Base-by-base conservation (phyloP, 30 jellyfish, hydroid and myxozoan species). In the Catostylus mosaicus region DNA sequence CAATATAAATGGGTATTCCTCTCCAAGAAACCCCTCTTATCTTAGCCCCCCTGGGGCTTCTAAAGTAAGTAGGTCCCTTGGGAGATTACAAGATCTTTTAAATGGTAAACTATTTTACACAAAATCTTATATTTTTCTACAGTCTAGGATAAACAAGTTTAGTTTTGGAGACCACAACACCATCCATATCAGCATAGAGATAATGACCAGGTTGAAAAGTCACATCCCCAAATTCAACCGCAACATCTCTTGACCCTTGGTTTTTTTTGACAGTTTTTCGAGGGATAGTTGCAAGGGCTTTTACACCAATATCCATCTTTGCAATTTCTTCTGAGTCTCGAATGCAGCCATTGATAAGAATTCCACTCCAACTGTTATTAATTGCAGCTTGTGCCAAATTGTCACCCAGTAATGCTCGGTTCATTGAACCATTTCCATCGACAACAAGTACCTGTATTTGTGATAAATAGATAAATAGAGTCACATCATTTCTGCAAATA, bases 291-390 rank as follows among this genome's bases (percentile, higher is more conserved):
- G 75, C 96, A 31, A 86, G 77, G 0, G 96, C 96, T 77, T 86
- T 86, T 4, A 86, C 87, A 31, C 90, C 96, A 48, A 86, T 46
- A 35, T 76, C 68, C 96, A 86, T 86, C 20, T 14, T 33, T 46
- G 86, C 38, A 18, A 86, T 56, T 20, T 32, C 65, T 22, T 76
- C 87, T 24, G 87, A 33, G 34, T 86, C 96, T 64, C 96, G 45
- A 34, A 86, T 37, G 47, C 90, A 76, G 0, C 96, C 96, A 64
- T 75, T 46, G 59, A 86, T 86, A 0, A 86, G 48, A 32, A 86
- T 67, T 37, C 96, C 96, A 67, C 23, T 69, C 96, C 96, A 86
- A 47, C 90, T 76, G 40, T 86, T 86, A 23, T 77, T 86, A n/a
- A 77, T 52, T 9, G 96, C 96, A 1, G 96, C 69, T 52, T 89